A percentile compares a stretch with the other conserved stretches of the same genome.
Conservation (phyloP, 1,140 invertebrate genomes). For the Drosophila erecta region DNA sequence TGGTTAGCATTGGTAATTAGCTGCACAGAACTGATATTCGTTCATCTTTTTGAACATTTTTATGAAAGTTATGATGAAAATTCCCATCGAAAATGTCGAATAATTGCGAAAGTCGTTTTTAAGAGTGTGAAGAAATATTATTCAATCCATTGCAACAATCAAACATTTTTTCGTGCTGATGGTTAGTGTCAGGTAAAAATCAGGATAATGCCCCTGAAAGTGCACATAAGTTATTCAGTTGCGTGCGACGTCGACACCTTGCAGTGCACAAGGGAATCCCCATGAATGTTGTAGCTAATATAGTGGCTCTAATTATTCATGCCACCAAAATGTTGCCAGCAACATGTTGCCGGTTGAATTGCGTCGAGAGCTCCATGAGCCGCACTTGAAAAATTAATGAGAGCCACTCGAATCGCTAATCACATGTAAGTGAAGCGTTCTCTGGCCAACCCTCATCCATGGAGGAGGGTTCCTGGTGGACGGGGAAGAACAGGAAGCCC, state of each 20-base stretch:
- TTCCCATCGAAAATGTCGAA: too few species aligned
- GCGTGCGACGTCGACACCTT: constrained; percentile 13
- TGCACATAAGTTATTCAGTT: constrained; percentile 17
- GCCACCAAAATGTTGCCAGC: constrained; percentile 43
- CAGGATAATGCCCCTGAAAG: neutral
- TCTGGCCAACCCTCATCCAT: constrained; percentile 30
- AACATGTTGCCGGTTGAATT: constrained; percentile 59
- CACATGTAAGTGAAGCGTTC: constrained; percentile 72
- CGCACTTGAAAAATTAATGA: constrained; percentile 81
- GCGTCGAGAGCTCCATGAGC: constrained; percentile 49
- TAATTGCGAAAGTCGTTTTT: too few species aligned
- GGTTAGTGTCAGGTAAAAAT: neutral
- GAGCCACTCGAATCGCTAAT: constrained; percentile 77
- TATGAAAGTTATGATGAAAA: too few species aligned
- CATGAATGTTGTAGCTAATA: constrained; percentile 10
- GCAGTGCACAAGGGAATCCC: neutral
- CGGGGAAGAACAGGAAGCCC: constrained; percentile 19
- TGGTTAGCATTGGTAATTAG: too few species aligned
- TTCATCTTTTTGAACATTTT: too few species aligned
- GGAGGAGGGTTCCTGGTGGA: constrained; percentile 17
- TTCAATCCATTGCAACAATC: neutral
- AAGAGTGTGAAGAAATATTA: too few species aligned
- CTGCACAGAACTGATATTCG: too few species aligned
- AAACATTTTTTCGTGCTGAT: neutral
- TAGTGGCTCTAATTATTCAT: constrained; percentile 40